Evolutionary conservation across 1,140 invertebrate genomes (phyloP).

Genomic region (Hyphantria cunea): DNA sequence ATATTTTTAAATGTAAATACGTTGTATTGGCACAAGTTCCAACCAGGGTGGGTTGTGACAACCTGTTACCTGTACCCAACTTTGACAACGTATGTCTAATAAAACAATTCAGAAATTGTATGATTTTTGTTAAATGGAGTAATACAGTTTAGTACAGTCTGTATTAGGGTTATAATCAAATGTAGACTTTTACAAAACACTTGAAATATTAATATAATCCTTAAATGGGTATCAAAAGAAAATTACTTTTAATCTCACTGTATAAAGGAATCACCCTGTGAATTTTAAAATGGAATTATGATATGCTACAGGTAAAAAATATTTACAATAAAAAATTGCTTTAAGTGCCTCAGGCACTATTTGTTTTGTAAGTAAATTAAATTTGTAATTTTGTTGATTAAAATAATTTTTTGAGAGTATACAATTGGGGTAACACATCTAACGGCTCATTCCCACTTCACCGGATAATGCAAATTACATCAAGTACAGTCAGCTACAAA

Average conservation of each 20-base stretch:
- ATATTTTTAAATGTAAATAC: too few species aligned
- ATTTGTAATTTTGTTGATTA: background rate
- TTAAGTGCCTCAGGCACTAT: slow-evolving; percentile 16
- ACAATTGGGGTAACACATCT: background rate
- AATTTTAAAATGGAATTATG: slow-evolving; percentile 48
- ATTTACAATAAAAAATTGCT: slow-evolving; percentile 19
- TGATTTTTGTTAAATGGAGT: too few species aligned
- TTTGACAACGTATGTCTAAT: too few species aligned
- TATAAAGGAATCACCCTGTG: slow-evolving; percentile 53
- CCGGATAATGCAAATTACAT: too few species aligned
- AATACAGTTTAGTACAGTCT: too few species aligned
- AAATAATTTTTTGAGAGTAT: background rate
- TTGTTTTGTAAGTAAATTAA: background rate
- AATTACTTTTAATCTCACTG: slow-evolving; percentile 51
- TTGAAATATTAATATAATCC: slow-evolving; percentile 9
- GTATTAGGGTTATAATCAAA: too few species aligned
- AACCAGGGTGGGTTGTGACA: too few species aligned
- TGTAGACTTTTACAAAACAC: slow-evolving; percentile 14
- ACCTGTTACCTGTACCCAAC: too few species aligned
- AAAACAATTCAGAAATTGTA: too few species aligned
- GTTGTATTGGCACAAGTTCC: too few species aligned
- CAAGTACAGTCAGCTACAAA: too few species aligned
- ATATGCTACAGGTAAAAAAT: slow-evolving; percentile 44
- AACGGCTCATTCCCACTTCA: too few species aligned
- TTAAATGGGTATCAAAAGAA: slow-evolving; percentile 19